These are phyloP conservation scores for Hymenopus coronatus DNA, from an alignment of 2,888 invertebrate genomes.

Conservation along the genomic window DNA sequence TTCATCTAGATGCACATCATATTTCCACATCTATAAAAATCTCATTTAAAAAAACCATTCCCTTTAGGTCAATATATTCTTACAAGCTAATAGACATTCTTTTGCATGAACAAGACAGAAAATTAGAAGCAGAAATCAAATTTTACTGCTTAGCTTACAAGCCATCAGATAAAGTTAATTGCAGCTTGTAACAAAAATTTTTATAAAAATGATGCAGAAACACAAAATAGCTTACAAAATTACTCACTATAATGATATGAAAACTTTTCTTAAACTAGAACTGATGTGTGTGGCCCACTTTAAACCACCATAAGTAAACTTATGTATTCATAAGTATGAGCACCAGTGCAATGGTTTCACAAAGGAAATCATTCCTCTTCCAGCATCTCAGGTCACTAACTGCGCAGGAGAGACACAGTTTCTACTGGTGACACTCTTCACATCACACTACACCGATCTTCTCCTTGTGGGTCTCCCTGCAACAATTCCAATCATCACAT, in stretches of 20 bases:
- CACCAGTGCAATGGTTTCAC: neutral
- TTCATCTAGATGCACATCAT: neutral
- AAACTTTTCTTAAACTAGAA: neutral
- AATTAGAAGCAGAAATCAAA: neutral
- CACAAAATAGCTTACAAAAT: neutral
- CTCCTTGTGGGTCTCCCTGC: constrained; percentile 49
- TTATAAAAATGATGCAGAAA: neutral
- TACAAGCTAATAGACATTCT: neutral
- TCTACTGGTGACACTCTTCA: constrained; percentile 37
- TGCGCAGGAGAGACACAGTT: neutral
- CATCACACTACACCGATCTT: constrained; percentile 59
- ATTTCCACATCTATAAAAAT: neutral
- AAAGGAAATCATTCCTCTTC: neutral
- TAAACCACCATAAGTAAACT: neutral
- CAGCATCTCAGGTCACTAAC: neutral
- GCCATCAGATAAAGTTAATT: neutral
- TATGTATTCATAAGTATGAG: neutral
- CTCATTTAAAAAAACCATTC: neutral
- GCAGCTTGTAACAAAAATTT: neutral
- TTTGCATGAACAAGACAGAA: neutral
- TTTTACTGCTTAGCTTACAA: neutral
- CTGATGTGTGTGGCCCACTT: neutral
- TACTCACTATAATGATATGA: neutral
- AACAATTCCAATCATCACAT: constrained; percentile 41
- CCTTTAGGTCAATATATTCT: neutral